Percentiles rank a stretch among this genome's conserved stretches.
phyloP scores from a whole-genome alignment of 2,888 invertebrate species.

The Leptarthrus brevirostris region DNA sequence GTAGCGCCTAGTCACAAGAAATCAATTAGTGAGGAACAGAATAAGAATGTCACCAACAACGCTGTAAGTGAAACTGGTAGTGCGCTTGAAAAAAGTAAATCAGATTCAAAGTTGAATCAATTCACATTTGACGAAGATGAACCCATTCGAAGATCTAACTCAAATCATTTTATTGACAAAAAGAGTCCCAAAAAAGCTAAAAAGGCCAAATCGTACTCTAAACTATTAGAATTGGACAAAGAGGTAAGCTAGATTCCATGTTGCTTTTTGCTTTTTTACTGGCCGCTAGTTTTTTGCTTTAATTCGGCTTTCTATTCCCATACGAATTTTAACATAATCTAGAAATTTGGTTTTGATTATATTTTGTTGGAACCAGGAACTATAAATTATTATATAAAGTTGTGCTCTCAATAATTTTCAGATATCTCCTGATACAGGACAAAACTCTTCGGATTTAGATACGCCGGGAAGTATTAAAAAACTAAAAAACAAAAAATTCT shows the following conservation, averaged over 20 bases:
- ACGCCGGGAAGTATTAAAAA: constrained; percentile 62
- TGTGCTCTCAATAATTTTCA: no score
- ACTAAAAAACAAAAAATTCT: constrained; percentile 64
- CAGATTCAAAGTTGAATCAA: constrained; percentile 73
- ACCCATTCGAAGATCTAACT: constrained; percentile 69
- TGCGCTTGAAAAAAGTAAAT: constrained; percentile 74
- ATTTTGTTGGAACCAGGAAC: no score
- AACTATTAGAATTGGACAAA: constrained; percentile 69
- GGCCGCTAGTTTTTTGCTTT: no score
- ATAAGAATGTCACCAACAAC: constrained; percentile 33
- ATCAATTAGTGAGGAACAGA: constrained; percentile 1
- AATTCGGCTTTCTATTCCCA: no score
- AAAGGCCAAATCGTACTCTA: constrained; percentile 71
- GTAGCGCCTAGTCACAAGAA: constrained; percentile 55
- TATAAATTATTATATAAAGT: no score
- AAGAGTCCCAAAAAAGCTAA: constrained; percentile 68
- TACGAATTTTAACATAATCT: no score
- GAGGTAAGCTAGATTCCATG: constrained; percentile 61
- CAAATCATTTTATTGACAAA: constrained; percentile 69
- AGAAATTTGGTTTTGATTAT: no score
- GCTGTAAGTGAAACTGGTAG: constrained; percentile 56
- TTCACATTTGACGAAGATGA: constrained; percentile 62
- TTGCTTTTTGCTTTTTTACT: not conserved
- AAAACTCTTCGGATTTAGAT: constrained; percentile 64
- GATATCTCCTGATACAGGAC: constrained; percentile 65